Evolutionary conservation across 2,797 vertebrate species (phyloP).

Genomic region (Ctenochaetus hawaiiensis): DNA sequence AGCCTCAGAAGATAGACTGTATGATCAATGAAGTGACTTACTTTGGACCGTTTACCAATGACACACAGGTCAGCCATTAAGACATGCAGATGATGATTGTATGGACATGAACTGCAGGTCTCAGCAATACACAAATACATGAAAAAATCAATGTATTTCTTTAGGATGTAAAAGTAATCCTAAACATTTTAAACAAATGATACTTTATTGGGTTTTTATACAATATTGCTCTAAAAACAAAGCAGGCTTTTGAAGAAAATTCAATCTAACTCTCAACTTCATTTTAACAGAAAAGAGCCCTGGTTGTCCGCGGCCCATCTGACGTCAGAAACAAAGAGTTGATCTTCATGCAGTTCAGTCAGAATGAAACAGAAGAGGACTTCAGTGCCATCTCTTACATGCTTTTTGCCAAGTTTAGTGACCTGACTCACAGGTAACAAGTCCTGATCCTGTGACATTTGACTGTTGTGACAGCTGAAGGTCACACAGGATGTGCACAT

Average conservation of each 20-base stretch:
- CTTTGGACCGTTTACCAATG: constrained; percentile 89
- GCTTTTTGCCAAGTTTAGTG: constrained; percentile 92
- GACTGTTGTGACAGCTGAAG: not conserved
- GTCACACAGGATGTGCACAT: not conserved
- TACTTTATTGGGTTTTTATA: too few relatives aligned
- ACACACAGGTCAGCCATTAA: constrained; percentile 86
- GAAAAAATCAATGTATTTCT: too few relatives aligned
- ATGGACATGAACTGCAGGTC: not conserved
- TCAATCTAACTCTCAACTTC: not conserved
- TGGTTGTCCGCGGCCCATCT: constrained; percentile 92
- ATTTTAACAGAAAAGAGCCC: constrained; percentile 86
- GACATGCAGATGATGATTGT: not conserved
- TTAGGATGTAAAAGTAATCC: too few relatives aligned
- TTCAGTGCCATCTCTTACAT: constrained; percentile 98
- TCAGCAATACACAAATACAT: not conserved
- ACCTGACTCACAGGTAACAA: constrained; percentile 89
- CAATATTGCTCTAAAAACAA: not conserved
- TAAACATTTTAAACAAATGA: too few relatives aligned
- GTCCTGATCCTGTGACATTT: not conserved
- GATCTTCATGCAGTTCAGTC: constrained; percentile 95
- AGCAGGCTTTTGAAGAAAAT: too few relatives aligned
- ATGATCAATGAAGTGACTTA: constrained; percentile 88
- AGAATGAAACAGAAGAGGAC: constrained; percentile 92
- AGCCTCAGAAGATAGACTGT: constrained; percentile 87
- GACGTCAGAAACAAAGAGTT: constrained; percentile 93